Evolutionary conservation across 2,797 vertebrate genomes (phyloP).

Genomic region (Florisuga fusca): DNA sequence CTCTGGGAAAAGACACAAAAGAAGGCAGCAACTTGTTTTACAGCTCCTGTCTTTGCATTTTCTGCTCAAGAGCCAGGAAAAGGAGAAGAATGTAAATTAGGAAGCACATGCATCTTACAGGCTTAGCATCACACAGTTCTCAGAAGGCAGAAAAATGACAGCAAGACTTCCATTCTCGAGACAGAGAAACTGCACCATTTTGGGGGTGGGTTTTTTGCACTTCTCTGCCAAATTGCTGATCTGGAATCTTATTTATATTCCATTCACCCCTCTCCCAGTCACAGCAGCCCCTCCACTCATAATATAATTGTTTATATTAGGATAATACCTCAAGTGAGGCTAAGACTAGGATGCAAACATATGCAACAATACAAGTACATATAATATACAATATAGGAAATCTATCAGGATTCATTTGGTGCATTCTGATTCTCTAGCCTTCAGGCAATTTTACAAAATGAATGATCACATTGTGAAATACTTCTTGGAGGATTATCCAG

Average conservation of each 20-base stretch:
- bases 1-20: constrained; percentile 53
- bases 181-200: background rate
- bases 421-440: background rate
- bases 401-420: constrained; percentile 6
- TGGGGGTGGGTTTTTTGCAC: background rate
- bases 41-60: constrained; percentile 53
- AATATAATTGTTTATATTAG: background rate
- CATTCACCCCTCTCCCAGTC: constrained; percentile 3
- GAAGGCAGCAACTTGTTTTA: constrained; percentile 7
- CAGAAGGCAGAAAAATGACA: constrained; percentile 40
- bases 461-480: background rate
- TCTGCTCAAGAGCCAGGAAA: constrained; percentile 13
- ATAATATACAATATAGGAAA: background rate
- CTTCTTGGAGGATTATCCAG: background rate
- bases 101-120: background rate
- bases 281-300: background rate
- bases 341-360: background rate
- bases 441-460: background rate
- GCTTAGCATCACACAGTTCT: constrained; percentile 13
- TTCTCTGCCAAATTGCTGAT: background rate
- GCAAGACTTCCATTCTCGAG: background rate
- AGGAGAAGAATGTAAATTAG: constrained; percentile 37
- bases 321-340: background rate
- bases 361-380: background rate
- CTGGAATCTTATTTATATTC: constrained; percentile 6